Evolutionary conservation across 2,113 vertebrate genomes (phyloP).

Genomic region (Gobiocypris rarus): DNA sequence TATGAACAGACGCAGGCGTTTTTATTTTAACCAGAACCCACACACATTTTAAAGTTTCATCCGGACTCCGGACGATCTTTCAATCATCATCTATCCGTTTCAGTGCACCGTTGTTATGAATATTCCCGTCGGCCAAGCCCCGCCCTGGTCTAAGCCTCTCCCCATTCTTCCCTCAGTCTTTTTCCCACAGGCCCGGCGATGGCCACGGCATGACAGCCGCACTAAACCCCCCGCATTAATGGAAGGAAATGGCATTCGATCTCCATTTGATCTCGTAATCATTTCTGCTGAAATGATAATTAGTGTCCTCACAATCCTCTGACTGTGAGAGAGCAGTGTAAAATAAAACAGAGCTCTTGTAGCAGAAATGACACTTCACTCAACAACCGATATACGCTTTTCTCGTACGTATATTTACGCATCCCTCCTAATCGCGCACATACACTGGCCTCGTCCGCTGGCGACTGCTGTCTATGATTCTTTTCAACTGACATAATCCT

Average conservation of each 20-base stretch:
- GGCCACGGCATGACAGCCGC: conserved; percentile 87
- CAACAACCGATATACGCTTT: conserved; percentile 82
- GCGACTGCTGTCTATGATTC: conserved; percentile 93
- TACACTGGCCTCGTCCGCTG: conserved; percentile 82
- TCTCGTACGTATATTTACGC: conserved; percentile 47
- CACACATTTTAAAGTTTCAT: not conserved
- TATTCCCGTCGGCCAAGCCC: conserved; percentile 78
- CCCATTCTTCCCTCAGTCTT: conserved; percentile 82
- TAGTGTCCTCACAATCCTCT: conserved; percentile 80
- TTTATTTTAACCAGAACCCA: not conserved
- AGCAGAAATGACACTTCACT: conserved; percentile 81
- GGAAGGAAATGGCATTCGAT: conserved; percentile 93
- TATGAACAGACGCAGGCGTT: too few species aligned
- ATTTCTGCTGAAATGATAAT: conserved; percentile 99
- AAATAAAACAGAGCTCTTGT: conserved; percentile 58
- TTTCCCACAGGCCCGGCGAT: conserved; percentile 88
- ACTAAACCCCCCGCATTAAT: conserved; percentile 92
- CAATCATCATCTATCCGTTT: conserved; percentile 62
- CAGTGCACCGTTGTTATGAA: conserved; percentile 78
- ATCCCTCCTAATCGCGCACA: conserved; percentile 65
- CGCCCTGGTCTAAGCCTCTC: conserved; percentile 78
- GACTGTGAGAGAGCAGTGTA: conserved; percentile 67
- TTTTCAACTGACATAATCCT: conserved; percentile 99
- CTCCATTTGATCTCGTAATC: conserved; percentile 96
- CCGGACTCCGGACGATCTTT: not conserved